Base-by-base conservation (phyloP, 2,888 invertebrate genomes). In the Eristalis pertinax region DNA sequence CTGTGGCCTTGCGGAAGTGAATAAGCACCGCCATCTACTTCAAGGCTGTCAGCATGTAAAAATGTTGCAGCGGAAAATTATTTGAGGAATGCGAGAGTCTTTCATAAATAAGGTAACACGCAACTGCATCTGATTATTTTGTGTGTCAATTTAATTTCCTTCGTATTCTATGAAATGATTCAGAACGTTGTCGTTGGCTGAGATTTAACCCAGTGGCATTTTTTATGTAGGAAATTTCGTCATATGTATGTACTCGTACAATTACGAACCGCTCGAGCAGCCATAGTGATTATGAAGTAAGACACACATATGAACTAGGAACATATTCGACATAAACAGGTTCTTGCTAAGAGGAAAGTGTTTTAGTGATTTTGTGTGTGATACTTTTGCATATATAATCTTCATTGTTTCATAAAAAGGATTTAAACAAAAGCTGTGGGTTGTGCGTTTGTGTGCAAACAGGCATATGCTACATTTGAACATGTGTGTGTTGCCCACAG, bases 1-100 rank as follows among this genome's bases (percentile, higher is more conserved):
- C 38, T 85, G 79, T 88, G 88, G 84, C 89, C 89, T 88, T 89
- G 88, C 88, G 65, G 88, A 84, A 85, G 67, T 80, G 64, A 26
- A 79, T 70, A 84, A 56, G 24, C 77, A 68, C 73, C 77, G 74
- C 68, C 83, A 75, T 78, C 62, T 60, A 72, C 62, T 67, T 86
- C 83, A 86, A 83, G 86, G 83, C 86, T 75, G 67, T 75, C 83
- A 78, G 69, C 78, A 72, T 74, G 32, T 56, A 50, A 63, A 70
- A 67, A 58, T 58, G 29, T 67, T 69, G 62, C 68, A 73, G n/a
- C n/a, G 67, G 13, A 69, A 69, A 70, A 81, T 15, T 64, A 73
- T 65, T 69, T 77, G 13, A 81, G 73, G 64, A 81, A 81, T 81
- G 81, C 69, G 60, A 72, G 24, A 65, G 43, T 72, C 19, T 70